These are phyloP conservation scores for Pedetes capensis DNA, from an alignment of 2,113 vertebrate genomes.

Conservation along the genomic window DNA sequence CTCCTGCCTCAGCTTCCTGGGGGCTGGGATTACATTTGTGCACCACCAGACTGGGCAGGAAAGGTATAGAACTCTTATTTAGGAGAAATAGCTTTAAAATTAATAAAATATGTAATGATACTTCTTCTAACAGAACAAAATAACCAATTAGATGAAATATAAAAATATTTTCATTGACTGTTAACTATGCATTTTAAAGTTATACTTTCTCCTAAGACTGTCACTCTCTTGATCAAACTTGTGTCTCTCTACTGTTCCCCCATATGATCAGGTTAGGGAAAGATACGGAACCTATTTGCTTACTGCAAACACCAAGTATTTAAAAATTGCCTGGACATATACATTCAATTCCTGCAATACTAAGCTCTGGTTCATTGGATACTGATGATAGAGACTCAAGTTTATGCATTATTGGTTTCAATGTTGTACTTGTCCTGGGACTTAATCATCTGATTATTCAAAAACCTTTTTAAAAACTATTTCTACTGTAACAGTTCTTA, in stretches of 20 bases:
- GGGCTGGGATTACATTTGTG: too few species aligned
- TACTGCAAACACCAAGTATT: slow-evolving; percentile 15
- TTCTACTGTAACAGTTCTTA: slow-evolving; percentile 9
- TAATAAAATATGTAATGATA: not conserved
- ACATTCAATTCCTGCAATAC: not conserved
- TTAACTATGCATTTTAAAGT: not conserved
- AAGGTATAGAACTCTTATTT: not conserved
- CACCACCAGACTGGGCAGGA: too few species aligned
- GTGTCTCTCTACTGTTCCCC: not conserved
- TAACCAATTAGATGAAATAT: not conserved
- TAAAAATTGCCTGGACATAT: not conserved
- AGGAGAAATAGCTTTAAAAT: slow-evolving; percentile 49
- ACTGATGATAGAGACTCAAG: not conserved
- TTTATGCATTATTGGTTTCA: not conserved
- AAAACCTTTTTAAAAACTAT: not conserved
- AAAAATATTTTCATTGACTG: slow-evolving; percentile 12
- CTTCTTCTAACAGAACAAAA: slow-evolving; percentile 22
- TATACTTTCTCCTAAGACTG: not conserved
- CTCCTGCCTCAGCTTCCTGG: too few species aligned
- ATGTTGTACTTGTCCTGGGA: slow-evolving; percentile 1
- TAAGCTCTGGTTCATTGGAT: not conserved
- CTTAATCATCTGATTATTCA: slow-evolving; percentile 14
- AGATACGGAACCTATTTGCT: not conserved
- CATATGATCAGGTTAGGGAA: not conserved
- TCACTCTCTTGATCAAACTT: not conserved